Evolutionary conservation across 2,888 invertebrate species (phyloP).

Genomic region (Blastobasis adustella): DNA sequence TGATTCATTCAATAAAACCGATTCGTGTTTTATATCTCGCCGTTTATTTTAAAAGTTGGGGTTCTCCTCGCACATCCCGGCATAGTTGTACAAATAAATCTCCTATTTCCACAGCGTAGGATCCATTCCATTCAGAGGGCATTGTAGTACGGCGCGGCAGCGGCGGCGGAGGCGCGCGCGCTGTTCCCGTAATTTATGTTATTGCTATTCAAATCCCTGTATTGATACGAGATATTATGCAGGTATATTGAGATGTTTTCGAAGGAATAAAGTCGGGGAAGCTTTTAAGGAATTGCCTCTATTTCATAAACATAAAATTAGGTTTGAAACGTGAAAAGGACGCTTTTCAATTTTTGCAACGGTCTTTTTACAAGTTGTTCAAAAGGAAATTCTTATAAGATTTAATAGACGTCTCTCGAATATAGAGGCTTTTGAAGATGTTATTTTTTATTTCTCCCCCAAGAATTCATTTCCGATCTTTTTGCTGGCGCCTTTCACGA

Average conservation of each 20-base stretch:
- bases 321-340: not conserved
- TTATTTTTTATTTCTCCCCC: too few species aligned
- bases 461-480: too few species aligned
- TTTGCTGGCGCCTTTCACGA: too few species aligned
- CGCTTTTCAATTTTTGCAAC: not conserved
- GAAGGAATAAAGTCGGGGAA: slow-evolving; percentile 15
- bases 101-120: slow-evolving; percentile 6
- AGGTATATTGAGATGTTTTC: slow-evolving; percentile 20
- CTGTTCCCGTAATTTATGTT: slow-evolving; percentile 10
- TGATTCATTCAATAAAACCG: slow-evolving; percentile 19
- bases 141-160: slow-evolving; percentile 1
- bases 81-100: slow-evolving; percentile 1
- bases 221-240: slow-evolving; percentile 17
- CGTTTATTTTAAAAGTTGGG: slow-evolving; percentile 13
- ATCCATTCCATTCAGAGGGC: slow-evolving; percentile 7
- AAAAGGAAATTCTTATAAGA: not conserved
- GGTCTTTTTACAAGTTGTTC: not conserved
- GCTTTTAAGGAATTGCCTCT: slow-evolving; percentile 21
- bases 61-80: not conserved
- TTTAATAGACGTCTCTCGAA: not conserved
- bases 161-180: not conserved
- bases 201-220: slow-evolving; percentile 17
- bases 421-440: too few species aligned
- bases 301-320: slow-evolving; percentile 15
- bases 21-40: slow-evolving; percentile 16